A percentile compares a stretch with the other conserved stretches of the same genome.
Conservation (phyloP, 2,113 vertebrate genomes). For the Mastomys coucha region DNA sequence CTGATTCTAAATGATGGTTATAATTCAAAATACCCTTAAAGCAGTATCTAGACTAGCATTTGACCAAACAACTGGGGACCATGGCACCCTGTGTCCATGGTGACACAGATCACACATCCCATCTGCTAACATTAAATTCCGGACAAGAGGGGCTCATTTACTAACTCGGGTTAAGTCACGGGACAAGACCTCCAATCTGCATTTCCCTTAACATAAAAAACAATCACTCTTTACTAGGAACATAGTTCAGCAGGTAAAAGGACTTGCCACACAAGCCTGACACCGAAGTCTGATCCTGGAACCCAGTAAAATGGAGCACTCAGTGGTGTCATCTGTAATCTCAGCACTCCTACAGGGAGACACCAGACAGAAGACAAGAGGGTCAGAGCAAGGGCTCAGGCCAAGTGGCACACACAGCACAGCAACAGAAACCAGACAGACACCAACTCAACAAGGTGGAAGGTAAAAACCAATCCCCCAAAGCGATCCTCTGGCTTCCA, state of each 20-base stretch:
- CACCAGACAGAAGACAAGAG: neutral
- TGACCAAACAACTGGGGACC: neutral
- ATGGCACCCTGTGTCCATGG: fast-evolving
- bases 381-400: fast-evolving
- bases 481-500: neutral
- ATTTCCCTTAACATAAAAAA: neutral
- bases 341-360: neutral
- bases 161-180: neutral
- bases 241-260: neutral
- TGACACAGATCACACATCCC: neutral
- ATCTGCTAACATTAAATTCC: neutral
- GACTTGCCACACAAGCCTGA: neutral
- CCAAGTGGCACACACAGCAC: neutral
- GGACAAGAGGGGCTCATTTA: neutral
- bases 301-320: neutral
- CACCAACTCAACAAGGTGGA: neutral
- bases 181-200: neutral
- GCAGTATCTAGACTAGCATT: neutral
- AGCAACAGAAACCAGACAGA: neutral
- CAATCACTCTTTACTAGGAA: neutral
- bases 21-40: neutral
- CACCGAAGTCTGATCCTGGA: neutral
- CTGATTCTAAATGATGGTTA: neutral
- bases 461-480: neutral
- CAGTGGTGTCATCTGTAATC: neutral